Base-by-base conservation (phyloP, 1,140 invertebrate genomes). In the Formica selysi region DNA sequence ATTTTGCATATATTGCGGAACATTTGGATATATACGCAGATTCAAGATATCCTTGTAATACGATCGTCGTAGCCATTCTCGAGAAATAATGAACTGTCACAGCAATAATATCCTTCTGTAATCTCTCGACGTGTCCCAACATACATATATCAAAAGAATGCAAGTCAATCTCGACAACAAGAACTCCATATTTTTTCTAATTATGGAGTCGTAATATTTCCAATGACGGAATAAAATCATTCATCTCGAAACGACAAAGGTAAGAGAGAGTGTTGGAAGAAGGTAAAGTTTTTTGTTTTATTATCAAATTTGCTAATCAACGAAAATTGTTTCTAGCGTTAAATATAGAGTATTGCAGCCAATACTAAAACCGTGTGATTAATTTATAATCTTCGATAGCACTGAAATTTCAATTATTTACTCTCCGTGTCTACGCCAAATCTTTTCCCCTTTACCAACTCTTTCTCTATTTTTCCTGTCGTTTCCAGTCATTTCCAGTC, bases 81-180 rank as follows among this genome's bases (percentile, higher is more conserved):
- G 51, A 16, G n/a, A n/a, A n/a, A 36, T 59, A 74, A 74, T 13
- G 1, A 16, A 54, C 13, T 54, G 1, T 19, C 19, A 54, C 4
- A 51, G 16, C 16, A 19, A 19, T 54, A 54, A 54, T 44, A 54
- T 54, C 0, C 19, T 54, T 54, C 19, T 54, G 4, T 4, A 19
- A 13, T 61, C 11, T 11, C 1, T 65, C 62, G 62, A 36, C 19
- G 5, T 51, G 51, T 44, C n/a, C 32, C 71, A 54, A 84, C 36
- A 41, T 86, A 87, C 29, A 51, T 86, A 67, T 91, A 91, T 89
- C 84, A 91, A 92, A 90, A 90, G 87, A 91, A 90, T 86, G 70
- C 48, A 78, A 85, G 65, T 70, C 70, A 84, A 84, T 78, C 48
- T 86, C 65, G 36, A 86, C 54, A 86, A 86, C 54, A 76, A 87